phyloP scores from a whole-genome alignment of 2,113 vertebrate species.

The Chinchilla lanigera region DNA sequence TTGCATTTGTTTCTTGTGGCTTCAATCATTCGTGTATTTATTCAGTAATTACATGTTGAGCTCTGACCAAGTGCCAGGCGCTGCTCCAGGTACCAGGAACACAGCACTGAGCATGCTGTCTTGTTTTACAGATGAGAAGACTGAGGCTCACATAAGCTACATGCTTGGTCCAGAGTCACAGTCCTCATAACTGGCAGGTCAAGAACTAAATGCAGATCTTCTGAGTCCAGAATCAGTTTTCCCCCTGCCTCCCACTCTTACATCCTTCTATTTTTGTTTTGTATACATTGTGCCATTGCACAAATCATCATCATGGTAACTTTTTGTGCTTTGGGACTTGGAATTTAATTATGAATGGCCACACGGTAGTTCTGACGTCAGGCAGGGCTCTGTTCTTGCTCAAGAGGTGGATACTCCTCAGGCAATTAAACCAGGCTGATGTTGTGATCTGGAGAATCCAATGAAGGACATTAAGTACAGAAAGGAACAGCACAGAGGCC shows the following conservation, averaged over 20 bases:
- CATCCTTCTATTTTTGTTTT: neutral
- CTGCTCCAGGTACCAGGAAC: neutral
- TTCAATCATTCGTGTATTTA: neutral
- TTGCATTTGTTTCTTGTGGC: neutral
- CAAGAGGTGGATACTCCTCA: neutral
- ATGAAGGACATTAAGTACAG: neutral
- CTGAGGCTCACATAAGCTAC: neutral
- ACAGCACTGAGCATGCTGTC: neutral
- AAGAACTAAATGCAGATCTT: neutral
- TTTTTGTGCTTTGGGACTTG: neutral
- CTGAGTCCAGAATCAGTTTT: neutral
- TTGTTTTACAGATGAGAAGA: conserved; percentile 7
- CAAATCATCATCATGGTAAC: neutral
- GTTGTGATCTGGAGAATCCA: neutral
- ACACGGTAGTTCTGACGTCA: neutral
- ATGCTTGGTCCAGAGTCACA: neutral
- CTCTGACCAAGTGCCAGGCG: neutral
- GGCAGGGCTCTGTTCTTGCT: neutral
- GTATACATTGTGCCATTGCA: neutral
- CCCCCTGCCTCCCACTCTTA: neutral
- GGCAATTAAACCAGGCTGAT: neutral
- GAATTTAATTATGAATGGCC: neutral
- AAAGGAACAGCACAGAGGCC: neutral
- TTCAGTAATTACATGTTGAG: neutral
- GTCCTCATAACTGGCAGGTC: neutral